Evolutionary conservation across 1,140 invertebrate genomes (phyloP).

Genomic region (Drosophila orosa): DNA sequence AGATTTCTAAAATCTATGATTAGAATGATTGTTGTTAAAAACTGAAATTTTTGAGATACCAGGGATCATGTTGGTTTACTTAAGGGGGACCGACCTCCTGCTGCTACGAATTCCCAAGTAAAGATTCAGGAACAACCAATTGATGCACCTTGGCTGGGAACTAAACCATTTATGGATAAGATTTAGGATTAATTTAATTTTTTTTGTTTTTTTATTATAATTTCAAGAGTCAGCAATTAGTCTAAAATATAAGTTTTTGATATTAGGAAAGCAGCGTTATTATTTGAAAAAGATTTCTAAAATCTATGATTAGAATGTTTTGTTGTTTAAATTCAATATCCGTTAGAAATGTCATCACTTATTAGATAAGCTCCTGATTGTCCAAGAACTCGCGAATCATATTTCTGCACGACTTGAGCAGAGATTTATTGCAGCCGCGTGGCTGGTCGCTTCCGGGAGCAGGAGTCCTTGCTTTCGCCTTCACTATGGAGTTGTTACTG

Average conservation of each 20-base stretch:
- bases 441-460: background rate
- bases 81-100: no score
- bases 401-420: slow-evolving; percentile 65
- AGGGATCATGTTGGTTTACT: no score
- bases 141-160: no score
- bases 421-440: slow-evolving; percentile 39
- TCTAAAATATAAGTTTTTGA: background rate
- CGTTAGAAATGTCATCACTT: slow-evolving; percentile 1
- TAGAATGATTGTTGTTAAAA: no score
- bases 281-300: slow-evolving; percentile 21
- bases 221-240: background rate
- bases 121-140: no score
- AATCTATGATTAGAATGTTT: slow-evolving; percentile 19
- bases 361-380: slow-evolving; percentile 54
- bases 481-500: slow-evolving; percentile 29
- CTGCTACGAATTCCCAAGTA: no score
- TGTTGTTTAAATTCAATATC: slow-evolving; percentile 1
- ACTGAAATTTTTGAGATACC: no score
- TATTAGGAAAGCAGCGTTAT: background rate
- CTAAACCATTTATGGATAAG: no score
- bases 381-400: slow-evolving; percentile 73
- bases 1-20: no score
- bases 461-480: slow-evolving; percentile 41
- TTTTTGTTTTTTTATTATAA: background rate
- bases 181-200: background rate